Base-by-base conservation (phyloP, 2,113 vertebrate species). In the Indri indri region DNA sequence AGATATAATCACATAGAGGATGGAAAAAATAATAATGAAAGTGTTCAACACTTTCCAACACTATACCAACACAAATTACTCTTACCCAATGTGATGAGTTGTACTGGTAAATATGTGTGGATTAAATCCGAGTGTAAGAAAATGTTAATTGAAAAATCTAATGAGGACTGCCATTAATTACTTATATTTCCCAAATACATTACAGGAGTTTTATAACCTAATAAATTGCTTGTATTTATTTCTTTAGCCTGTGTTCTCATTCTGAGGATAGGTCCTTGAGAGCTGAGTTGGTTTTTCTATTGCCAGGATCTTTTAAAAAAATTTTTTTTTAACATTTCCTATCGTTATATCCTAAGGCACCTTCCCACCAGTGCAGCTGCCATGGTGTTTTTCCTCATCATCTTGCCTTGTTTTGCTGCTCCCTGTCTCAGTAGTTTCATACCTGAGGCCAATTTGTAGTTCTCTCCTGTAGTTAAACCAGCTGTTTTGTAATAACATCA, bases 401-500 rank as follows among this genome's bases (percentile, higher is more conserved):
- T 65, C 61, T 71, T 11, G 11, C 79, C 85, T 95, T 97, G 68
- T 66, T 98, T 98, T 96, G 70, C 74, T 93, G 10, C 79, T 97
- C 52, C 66, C 34, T 13, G 42, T 95, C 89, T 94, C 92, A 57
- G 90, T 37, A 89, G 88, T 54, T 97, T 96, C 92, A 95, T 97
- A 98, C 97, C 92, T 80, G 93, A 98, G 92, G 94, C 87, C 90
- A 97, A 37, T 97, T 84, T 97, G 77, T n/a, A 80, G 34, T 59
- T 97, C 85, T 88, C 3, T 94, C 96, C 90, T 90, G 3, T 95
- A 88, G 94, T 95, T 96, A 95, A 98, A 97, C 70, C 91, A 97
- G 85, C 90, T 98, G 87, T 97, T 97, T 91, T 92, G 73, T 90
- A 98, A 96, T 90, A 98, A 94, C 91, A 95, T 70, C 87, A 90